phyloP scores from a whole-genome alignment of 2,888 invertebrate species.

The Drosophila atroscutellata region DNA sequence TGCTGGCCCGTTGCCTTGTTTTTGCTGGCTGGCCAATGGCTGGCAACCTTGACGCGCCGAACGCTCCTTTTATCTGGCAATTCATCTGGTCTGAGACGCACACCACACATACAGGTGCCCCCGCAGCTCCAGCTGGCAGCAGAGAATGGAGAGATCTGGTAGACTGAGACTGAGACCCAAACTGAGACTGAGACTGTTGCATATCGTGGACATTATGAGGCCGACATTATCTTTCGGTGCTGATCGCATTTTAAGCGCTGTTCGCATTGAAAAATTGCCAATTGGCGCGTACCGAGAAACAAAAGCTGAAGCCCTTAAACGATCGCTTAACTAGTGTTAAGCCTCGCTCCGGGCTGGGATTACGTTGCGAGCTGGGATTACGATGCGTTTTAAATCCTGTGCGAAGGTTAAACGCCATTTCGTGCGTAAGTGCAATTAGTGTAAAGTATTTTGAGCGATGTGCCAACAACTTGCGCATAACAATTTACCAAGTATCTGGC shows the following conservation, averaged over 20 bases:
- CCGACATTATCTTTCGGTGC: conserved; percentile 69
- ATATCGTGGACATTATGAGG: conserved; percentile 63
- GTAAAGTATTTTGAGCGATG: conserved; percentile 69
- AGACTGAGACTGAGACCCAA: conserved; percentile 17
- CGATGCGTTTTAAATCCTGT: conserved; percentile 59
- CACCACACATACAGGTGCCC: conserved; percentile 49
- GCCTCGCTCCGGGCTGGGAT: conserved; percentile 52
- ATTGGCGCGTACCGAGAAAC: conserved; percentile 46
- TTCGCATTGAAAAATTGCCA: conserved; percentile 72
- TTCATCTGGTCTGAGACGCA: conserved; percentile 44
- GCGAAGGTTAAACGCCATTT: conserved; percentile 74
- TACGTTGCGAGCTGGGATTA: conserved; percentile 18
- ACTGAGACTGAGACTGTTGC: conserved; percentile 20
- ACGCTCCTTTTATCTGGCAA: conserved; percentile 58
- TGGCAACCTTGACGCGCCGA: conserved; percentile 69
- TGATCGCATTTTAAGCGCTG: conserved; percentile 72
- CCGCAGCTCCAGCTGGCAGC: conserved; percentile 14
- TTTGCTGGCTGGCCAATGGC: conserved; percentile 47
- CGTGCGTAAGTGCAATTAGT: conserved; percentile 79
- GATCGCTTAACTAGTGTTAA: conserved; percentile 81
- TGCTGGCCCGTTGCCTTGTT: not conserved
- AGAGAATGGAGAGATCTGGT: conserved; percentile 22
- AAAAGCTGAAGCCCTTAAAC: conserved; percentile 70
- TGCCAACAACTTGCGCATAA: conserved; percentile 52
- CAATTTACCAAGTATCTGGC: conserved; percentile 28